A percentile compares a stretch with the other conserved stretches of the same genome.
These are phyloP conservation scores for Berghia stephanieae DNA, from an alignment of 1,140 invertebrate species.

Conservation along the genomic window DNA sequence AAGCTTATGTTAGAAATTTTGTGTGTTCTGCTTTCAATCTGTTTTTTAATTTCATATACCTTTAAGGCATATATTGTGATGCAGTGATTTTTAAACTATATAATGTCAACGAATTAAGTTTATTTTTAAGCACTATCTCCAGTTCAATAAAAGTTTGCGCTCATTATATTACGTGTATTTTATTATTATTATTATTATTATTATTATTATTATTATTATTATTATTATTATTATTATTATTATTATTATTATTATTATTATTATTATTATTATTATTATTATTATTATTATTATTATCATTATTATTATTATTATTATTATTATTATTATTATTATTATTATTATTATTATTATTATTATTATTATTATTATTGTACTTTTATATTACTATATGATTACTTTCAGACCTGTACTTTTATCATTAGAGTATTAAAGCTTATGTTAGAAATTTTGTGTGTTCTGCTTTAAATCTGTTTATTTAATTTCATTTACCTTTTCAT, in stretches of 20 bases:
- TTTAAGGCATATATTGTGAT: not conserved
- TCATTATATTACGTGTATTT: not conserved
- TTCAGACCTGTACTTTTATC: no score
- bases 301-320: no score
- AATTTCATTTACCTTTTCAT: not conserved
- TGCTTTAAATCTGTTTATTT: not conserved
- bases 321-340: no score
- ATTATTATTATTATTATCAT: slow-evolving; percentile 4
- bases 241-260: no score
- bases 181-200: not conserved
- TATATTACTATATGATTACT: not conserved
- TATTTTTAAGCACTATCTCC: not conserved
- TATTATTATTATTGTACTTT: not conserved
- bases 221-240: not conserved
- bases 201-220: slow-evolving; percentile 9
- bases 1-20: no score
- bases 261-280: not conserved
- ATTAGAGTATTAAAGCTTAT: no score
- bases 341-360: slow-evolving; percentile 6
- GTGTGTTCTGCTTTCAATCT: not conserved
- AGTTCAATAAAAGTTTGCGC: not conserved
- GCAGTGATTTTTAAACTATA: not conserved
- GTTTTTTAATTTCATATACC: not conserved
- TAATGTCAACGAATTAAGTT: not conserved
- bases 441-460: not conserved